Evolutionary conservation across 1,140 invertebrate species (phyloP).

Genomic region (Luehdorfia chinensis): DNA sequence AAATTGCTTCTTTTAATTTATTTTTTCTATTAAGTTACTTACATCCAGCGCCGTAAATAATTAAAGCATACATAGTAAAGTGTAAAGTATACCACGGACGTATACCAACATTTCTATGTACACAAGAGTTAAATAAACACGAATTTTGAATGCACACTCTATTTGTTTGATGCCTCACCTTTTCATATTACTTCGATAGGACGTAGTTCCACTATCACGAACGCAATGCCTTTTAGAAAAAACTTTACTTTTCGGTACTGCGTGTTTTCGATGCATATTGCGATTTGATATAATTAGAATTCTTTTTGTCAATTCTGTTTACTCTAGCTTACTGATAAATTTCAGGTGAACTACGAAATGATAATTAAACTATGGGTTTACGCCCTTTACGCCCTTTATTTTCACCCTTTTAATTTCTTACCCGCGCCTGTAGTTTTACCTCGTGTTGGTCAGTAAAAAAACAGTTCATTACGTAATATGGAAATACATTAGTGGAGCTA

Average conservation of each 20-base stretch:
- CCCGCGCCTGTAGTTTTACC: background rate
- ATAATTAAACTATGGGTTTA: too few species aligned
- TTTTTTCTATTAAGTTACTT: constrained; percentile 29
- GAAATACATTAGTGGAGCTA: too few species aligned
- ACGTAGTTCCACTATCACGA: constrained; percentile 23
- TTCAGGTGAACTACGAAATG: too few species aligned
- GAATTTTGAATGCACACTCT: constrained; percentile 50
- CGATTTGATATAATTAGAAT: too few species aligned
- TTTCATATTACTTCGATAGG: constrained; percentile 37
- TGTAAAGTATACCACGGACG: constrained; percentile 39
- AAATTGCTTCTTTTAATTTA: constrained; percentile 31
- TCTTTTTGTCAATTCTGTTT: too few species aligned
- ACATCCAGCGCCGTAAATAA: constrained; percentile 37
- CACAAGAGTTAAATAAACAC: constrained; percentile 53
- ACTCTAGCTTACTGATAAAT: too few species aligned
- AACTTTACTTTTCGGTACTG: background rate
- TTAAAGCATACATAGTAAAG: constrained; percentile 34
- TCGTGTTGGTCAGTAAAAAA: too few species aligned
- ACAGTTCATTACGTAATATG: too few species aligned
- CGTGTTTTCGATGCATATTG: too few species aligned
- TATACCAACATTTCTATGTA: constrained; percentile 48
- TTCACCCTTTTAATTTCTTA: background rate
- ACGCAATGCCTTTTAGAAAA: background rate
- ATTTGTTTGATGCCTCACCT: constrained; percentile 62
- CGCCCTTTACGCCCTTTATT: too few species aligned